These are phyloP conservation scores for Furcula furcula DNA, from an alignment of 2,888 invertebrate genomes.

Conservation along the genomic window DNA sequence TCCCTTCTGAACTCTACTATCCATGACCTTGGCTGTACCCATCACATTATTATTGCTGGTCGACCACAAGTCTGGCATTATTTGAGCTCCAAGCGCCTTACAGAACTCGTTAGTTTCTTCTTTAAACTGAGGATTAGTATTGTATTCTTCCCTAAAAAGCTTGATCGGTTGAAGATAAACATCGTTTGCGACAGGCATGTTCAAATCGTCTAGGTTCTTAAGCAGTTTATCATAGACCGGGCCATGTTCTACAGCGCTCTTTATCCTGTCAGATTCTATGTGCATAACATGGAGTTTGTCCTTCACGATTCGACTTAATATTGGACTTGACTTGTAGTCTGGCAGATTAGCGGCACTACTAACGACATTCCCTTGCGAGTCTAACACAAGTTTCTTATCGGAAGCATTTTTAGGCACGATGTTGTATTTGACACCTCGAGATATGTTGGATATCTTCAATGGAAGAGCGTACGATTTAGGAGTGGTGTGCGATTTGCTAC, in stretches of 20 bases:
- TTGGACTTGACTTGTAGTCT: slow-evolving; percentile 72
- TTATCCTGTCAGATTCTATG: slow-evolving; percentile 80
- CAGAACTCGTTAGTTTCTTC: slow-evolving; percentile 79
- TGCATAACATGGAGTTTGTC: slow-evolving; percentile 77
- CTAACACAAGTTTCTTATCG: slow-evolving; percentile 74
- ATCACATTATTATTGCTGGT: slow-evolving; percentile 67
- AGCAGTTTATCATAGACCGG: slow-evolving; percentile 82
- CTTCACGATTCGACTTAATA: slow-evolving; percentile 71
- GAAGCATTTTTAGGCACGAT: slow-evolving; percentile 76
- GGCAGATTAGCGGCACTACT: slow-evolving; percentile 74
- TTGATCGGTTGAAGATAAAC: slow-evolving; percentile 80
- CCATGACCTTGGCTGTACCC: slow-evolving; percentile 63
- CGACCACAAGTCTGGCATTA: slow-evolving; percentile 69
- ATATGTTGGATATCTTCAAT: slow-evolving; percentile 71
- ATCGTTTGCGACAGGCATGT: slow-evolving; percentile 75
- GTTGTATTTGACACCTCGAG: slow-evolving; percentile 72
- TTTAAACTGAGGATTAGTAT: slow-evolving; percentile 77
- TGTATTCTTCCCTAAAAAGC: slow-evolving; percentile 77
- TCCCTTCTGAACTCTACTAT: slow-evolving; percentile 70
- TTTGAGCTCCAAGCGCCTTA: slow-evolving; percentile 68
- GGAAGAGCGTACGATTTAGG: slow-evolving; percentile 75
- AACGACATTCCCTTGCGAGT: slow-evolving; percentile 72
- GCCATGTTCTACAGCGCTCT: slow-evolving; percentile 82
- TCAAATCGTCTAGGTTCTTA: slow-evolving; percentile 75
- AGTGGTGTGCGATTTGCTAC: slow-evolving; percentile 61